Evolutionary conservation across 2,797 vertebrate genomes (phyloP).

Genomic region (Gambelia wislizenii): DNA sequence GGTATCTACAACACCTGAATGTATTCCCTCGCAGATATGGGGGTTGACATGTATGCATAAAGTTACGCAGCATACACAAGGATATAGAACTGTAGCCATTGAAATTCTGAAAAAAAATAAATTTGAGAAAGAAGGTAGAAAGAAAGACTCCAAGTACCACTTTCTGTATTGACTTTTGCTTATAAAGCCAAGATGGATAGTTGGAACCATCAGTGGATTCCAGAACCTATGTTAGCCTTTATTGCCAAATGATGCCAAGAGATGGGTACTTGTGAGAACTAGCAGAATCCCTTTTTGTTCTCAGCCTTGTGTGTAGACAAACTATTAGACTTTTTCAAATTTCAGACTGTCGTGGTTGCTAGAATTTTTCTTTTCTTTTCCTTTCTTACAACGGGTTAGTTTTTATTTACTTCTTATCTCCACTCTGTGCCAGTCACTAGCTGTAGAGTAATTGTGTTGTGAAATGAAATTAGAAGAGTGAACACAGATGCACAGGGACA

Average conservation of each 20-base stretch:
- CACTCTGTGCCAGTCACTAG: accelerated
- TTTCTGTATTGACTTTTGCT: not conserved
- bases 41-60: too few relatives aligned
- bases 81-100: too few relatives aligned
- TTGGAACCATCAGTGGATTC: not conserved
- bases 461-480: constrained; percentile 23
- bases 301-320: not conserved
- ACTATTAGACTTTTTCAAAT: constrained; percentile 26
- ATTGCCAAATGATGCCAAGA: not conserved
- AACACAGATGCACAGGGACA: not conserved
- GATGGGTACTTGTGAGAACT: not conserved
- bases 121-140: not conserved
- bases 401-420: not conserved
- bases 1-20: too few relatives aligned
- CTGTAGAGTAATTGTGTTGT: constrained; percentile 16
- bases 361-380: not conserved
- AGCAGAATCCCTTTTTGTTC: constrained; percentile 16
- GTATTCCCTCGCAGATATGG: too few relatives aligned
- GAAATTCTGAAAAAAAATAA: not conserved
- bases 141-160: not conserved
- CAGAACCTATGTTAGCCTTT: not conserved
- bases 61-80: too few relatives aligned
- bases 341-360: not conserved
- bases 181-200: not conserved
- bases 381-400: not conserved